Evolutionary conservation across 2,113 vertebrate genomes (phyloP).

Genomic region (Protobothrops flavoviridis): DNA sequence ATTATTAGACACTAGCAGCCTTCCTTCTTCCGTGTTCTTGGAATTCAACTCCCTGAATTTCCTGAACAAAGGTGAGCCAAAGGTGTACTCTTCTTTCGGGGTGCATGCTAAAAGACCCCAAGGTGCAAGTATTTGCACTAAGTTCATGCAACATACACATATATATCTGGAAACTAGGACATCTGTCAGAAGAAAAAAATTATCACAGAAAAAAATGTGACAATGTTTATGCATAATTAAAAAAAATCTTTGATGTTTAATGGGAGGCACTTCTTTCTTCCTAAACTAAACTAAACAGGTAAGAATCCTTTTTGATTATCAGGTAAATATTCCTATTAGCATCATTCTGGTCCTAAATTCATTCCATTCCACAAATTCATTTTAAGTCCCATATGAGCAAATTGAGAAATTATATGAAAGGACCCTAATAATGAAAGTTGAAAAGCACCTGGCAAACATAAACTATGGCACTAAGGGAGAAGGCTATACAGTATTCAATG

Average conservation of each 20-base stretch:
- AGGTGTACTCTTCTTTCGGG: neutral
- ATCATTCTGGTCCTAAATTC: neutral
- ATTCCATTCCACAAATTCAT: neutral
- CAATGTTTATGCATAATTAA: neutral
- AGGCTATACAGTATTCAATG: neutral
- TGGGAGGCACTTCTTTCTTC: neutral
- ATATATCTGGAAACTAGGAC: neutral
- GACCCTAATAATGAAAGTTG: neutral
- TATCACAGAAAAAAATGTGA: neutral
- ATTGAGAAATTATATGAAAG: neutral
- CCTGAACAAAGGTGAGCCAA: neutral
- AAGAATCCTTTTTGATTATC: neutral
- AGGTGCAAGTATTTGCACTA: neutral
- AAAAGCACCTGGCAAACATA: neutral
- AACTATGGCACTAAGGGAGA: neutral
- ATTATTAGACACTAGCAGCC: neutral
- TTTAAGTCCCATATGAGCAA: neutral
- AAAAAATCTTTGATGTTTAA: neutral
- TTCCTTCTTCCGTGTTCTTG: neutral
- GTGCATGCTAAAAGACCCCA: neutral
- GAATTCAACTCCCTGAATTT: neutral
- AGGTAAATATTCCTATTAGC: neutral
- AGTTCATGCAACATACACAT: neutral
- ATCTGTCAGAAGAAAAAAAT: neutral
- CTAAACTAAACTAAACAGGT: neutral